These are phyloP conservation scores for Caenorhabditis zanzibari DNA, from an alignment of 2,888 invertebrate genomes.

Conservation along the genomic window DNA sequence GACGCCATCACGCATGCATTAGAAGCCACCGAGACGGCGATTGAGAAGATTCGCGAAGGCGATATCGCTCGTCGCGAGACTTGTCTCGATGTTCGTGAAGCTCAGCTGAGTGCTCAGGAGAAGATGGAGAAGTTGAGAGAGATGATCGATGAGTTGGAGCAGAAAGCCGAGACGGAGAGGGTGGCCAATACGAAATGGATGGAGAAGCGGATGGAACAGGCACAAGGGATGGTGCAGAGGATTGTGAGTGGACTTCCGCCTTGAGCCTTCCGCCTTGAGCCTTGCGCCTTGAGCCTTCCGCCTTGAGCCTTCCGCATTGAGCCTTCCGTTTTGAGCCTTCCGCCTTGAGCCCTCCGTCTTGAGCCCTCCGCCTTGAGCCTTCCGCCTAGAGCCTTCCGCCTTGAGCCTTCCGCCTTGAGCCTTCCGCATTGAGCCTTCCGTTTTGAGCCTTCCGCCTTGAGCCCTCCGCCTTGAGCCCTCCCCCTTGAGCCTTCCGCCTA, in stretches of 20 bases:
- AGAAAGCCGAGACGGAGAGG: conserved; percentile 16
- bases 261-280: no score
- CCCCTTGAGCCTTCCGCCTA: no score
- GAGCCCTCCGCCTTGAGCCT: no score
- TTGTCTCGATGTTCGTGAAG: neutral
- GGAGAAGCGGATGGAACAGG: conserved; percentile 22
- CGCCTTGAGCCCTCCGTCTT: no score
- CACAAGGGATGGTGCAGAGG: conserved; percentile 33
- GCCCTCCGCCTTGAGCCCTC: no score
- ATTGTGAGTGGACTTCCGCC: conserved; percentile 36
- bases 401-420: no score
- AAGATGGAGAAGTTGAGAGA: conserved; percentile 10
- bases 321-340: no score
- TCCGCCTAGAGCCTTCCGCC: no score
- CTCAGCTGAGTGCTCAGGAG: neutral
- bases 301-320: no score
- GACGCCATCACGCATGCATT: neutral
- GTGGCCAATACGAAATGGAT: conserved; percentile 40
- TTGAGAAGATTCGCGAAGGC: neutral
- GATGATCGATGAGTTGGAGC: conserved; percentile 44
- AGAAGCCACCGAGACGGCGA: neutral
- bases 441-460: no score
- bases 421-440: no score
- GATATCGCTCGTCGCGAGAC: neutral
- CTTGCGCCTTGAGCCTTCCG: no score